These are phyloP conservation scores for Oophaga sylvatica DNA, from an alignment of 2,797 vertebrate species.

Conservation along the genomic window DNA sequence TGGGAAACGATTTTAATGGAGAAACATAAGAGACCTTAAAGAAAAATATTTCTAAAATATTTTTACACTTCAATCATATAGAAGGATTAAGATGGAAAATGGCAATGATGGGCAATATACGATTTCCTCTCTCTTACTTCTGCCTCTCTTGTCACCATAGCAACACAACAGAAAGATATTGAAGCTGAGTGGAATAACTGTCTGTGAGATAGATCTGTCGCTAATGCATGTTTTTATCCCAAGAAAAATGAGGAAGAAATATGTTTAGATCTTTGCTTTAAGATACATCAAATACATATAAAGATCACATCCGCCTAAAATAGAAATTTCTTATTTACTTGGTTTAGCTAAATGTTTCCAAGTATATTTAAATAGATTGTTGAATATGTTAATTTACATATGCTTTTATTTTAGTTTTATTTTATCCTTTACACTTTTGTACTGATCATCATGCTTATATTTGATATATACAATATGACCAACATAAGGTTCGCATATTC, in stretches of 20 bases:
- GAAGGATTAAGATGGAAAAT: slow-evolving; percentile 26
- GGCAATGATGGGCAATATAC: slow-evolving; percentile 53
- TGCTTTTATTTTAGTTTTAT: not conserved
- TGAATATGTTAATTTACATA: not conserved
- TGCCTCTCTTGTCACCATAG: slow-evolving; percentile 48
- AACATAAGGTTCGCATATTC: not conserved
- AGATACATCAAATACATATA: not conserved
- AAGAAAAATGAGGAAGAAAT: slow-evolving; percentile 26
- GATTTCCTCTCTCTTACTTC: slow-evolving; percentile 29
- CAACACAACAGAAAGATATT: slow-evolving; percentile 41
- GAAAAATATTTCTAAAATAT: not conserved
- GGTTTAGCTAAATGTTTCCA: not conserved
- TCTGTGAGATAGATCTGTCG: slow-evolving; percentile 39
- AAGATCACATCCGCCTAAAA: not conserved
- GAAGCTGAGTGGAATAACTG: slow-evolving; percentile 43
- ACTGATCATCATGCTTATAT: not conserved
- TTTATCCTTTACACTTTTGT: not conserved
- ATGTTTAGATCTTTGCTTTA: slow-evolving; percentile 31
- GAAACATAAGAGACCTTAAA: not conserved
- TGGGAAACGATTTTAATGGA: not conserved
- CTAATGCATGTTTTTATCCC: slow-evolving; percentile 35
- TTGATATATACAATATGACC: not conserved
- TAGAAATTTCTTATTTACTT: too few relatives aligned
- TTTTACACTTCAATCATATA: slow-evolving; percentile 21
- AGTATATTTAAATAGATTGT: not conserved